Percentiles rank a stretch among this genome's conserved stretches.
Conservation (phyloP, 2,888 invertebrate species). For the Tiliacea citrago region DNA sequence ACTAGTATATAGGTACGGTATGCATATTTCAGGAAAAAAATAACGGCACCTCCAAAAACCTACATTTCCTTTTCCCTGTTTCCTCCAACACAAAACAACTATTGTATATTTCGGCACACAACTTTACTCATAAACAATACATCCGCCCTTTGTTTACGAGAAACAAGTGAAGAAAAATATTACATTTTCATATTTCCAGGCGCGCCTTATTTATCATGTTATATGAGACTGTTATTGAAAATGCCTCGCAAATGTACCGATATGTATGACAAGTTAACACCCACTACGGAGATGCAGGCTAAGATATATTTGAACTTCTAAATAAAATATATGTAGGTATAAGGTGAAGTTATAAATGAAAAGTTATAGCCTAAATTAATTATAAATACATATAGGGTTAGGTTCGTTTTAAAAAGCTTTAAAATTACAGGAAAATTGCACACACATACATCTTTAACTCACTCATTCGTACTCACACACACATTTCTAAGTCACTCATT, state of each 20-base stretch:
- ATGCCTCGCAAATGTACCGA: conserved; percentile 56
- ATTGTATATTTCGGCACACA: conserved; percentile 20
- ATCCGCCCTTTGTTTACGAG: conserved; percentile 22
- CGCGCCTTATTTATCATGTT: conserved; percentile 51
- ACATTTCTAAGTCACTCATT: neutral
- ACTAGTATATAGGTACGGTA: neutral
- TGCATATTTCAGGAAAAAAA: neutral
- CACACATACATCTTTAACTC: too few species aligned
- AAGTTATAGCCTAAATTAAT: neutral
- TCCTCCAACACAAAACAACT: conserved; percentile 17
- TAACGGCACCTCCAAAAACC: neutral
- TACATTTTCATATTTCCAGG: conserved; percentile 42
- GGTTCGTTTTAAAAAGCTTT: neutral
- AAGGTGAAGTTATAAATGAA: too few species aligned
- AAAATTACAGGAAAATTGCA: neutral
- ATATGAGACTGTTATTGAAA: conserved; percentile 60
- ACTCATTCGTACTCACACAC: neutral
- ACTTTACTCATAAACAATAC: conserved; percentile 46
- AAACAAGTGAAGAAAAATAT: conserved; percentile 49
- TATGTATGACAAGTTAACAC: conserved; percentile 46
- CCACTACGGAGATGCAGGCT: neutral
- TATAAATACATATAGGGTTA: neutral
- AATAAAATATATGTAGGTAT: neutral
- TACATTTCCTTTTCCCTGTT: neutral
- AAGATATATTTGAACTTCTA: neutral